phyloP scores from a whole-genome alignment of 2,797 vertebrate species.

The Decapterus maruadsi region DNA sequence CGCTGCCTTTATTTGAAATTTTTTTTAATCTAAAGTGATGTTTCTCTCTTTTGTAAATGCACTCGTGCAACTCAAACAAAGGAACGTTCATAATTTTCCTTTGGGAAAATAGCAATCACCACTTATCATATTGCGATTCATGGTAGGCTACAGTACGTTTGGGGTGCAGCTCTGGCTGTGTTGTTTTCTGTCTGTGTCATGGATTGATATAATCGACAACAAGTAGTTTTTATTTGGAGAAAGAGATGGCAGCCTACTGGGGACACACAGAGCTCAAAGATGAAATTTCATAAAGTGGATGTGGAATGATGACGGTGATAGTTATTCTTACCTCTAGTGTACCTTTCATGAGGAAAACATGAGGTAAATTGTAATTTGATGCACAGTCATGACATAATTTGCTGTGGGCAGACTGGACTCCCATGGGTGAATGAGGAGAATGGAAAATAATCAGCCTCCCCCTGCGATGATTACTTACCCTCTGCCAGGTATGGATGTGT shows the following conservation, averaged over 20 bases:
- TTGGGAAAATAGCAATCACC: neutral
- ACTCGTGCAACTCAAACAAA: neutral
- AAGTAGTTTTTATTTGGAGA: constrained; percentile 13
- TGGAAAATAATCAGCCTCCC: constrained; percentile 55
- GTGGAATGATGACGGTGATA: neutral
- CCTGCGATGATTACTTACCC: constrained; percentile 51
- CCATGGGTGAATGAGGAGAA: constrained; percentile 26
- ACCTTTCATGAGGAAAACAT: constrained; percentile 9
- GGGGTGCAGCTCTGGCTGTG: neutral
- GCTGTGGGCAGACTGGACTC: constrained; percentile 36
- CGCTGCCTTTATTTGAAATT: constrained; percentile 10
- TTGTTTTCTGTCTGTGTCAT: constrained; percentile 13
- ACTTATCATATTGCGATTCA: constrained; percentile 4
- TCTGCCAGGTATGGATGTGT: constrained; percentile 62
- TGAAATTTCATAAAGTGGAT: neutral
- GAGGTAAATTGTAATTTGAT: constrained; percentile 17
- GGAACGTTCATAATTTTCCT: neutral
- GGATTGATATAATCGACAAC: neutral
- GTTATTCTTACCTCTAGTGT: constrained; percentile 16
- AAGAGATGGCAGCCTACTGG: neutral
- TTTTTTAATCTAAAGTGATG: constrained; percentile 18
- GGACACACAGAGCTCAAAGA: neutral
- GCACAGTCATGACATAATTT: constrained; percentile 31
- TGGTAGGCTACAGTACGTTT: neutral
- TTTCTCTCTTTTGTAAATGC: constrained; percentile 26